Conservation (phyloP, 2,113 vertebrate genomes). For the Burhinus oedicnemus region DNA sequence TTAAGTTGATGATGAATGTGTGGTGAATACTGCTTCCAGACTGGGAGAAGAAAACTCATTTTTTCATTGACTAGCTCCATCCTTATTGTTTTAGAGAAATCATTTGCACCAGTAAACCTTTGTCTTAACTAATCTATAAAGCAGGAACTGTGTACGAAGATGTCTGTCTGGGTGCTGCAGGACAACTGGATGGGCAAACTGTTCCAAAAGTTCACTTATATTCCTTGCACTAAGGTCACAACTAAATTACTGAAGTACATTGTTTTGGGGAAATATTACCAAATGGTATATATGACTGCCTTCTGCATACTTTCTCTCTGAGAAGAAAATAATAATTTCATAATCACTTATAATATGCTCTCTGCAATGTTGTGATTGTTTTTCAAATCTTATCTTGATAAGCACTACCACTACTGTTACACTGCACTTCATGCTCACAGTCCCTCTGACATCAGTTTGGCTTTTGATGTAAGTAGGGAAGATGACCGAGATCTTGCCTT, state of each 20-base stretch:
- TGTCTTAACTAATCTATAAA: not conserved
- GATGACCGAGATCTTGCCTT: not conserved
- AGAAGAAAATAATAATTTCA: not conserved
- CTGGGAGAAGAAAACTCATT: not conserved
- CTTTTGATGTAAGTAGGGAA: not conserved
- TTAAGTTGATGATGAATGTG: slow-evolving; percentile 57
- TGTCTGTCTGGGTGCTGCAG: not conserved
- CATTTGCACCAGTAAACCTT: slow-evolving; percentile 30
- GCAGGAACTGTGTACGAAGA: not conserved
- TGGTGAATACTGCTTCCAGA: slow-evolving; percentile 42
- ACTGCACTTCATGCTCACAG: not conserved
- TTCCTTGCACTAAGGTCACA: not conserved
- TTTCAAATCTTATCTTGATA: slow-evolving; percentile 13
- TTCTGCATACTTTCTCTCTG: not conserved
- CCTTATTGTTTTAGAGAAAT: slow-evolving; percentile 26
- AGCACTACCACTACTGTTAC: not conserved
- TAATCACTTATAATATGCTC: not conserved
- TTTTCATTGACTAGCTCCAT: slow-evolving; percentile 50
- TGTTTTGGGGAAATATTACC: not conserved
- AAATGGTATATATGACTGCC: not conserved
- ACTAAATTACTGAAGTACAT: not conserved
- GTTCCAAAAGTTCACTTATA: not conserved
- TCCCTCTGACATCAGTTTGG: not conserved
- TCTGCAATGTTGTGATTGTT: not conserved
- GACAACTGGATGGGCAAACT: not conserved